Conservation (phyloP, 2,888 invertebrate species). For the Acleris cristana region DNA sequence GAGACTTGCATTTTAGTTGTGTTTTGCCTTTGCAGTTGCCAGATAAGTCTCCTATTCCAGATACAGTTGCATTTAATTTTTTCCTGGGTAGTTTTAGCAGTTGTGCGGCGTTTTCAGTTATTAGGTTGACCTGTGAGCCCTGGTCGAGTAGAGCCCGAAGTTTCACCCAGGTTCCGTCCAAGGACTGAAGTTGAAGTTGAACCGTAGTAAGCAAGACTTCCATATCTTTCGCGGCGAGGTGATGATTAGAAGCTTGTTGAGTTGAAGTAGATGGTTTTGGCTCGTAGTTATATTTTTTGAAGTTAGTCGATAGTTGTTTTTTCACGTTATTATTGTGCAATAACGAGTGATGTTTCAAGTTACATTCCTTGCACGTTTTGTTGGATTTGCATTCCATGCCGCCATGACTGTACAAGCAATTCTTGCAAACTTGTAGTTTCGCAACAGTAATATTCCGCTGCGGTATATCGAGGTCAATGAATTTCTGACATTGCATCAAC, state of each 20-base stretch:
- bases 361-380: conserved; percentile 30
- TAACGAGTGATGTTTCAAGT: conserved; percentile 10
- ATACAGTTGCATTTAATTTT: too few relatives aligned
- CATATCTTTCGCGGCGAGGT: neutral
- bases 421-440: conserved; percentile 26
- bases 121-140: conserved; percentile 38
- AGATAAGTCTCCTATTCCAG: too few relatives aligned
- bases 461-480: conserved; percentile 9
- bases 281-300: too few relatives aligned
- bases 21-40: too few relatives aligned
- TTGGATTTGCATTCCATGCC: conserved; percentile 12
- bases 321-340: conserved; percentile 4
- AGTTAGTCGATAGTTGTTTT: neutral
- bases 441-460: conserved; percentile 17
- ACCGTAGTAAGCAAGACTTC: conserved; percentile 37
- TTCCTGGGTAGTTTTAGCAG: too few relatives aligned
- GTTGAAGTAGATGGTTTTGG: neutral
- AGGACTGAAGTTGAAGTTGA: conserved; percentile 17
- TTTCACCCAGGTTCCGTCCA: conserved; percentile 36
- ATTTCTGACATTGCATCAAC: too few relatives aligned
- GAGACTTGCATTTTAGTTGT: too few relatives aligned
- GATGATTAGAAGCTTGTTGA: neutral
- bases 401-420: conserved; percentile 26
- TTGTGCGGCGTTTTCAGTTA: conserved; percentile 39
- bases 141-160: conserved; percentile 39